A percentile compares a stretch with the other conserved stretches of the same genome.
Evolutionary conservation across 2,797 vertebrate genomes (phyloP).

Genomic region (Clarias fuscus): DNA sequence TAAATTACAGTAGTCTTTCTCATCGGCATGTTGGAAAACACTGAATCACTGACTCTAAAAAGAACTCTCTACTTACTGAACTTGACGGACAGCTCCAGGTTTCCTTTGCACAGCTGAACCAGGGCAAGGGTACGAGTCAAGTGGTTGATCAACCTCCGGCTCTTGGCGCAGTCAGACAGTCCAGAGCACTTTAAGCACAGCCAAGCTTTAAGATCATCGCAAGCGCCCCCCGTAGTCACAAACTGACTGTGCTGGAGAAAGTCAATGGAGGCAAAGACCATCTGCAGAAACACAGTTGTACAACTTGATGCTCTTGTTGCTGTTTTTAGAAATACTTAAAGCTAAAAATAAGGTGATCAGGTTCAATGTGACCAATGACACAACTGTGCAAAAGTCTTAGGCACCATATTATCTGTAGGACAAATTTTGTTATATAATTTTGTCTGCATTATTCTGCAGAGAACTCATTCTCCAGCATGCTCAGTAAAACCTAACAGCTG

Average conservation of each 20-base stretch:
- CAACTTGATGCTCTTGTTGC: neutral
- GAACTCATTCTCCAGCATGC: no score
- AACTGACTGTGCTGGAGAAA: slow-evolving; percentile 41
- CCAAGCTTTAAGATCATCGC: neutral
- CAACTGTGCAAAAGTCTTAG: no score
- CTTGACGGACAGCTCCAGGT: slow-evolving; percentile 36
- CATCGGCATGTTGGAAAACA: neutral
- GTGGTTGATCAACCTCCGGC: slow-evolving; percentile 19
- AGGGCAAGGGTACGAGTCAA: slow-evolving; percentile 34
- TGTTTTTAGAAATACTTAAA: no score
- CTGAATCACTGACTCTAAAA: neutral
- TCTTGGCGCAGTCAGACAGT: slow-evolving; percentile 22
- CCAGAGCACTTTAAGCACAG: neutral
- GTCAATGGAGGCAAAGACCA: slow-evolving; percentile 38
- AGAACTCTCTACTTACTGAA: slow-evolving; percentile 34
- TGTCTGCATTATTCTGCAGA: no score
- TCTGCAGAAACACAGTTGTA: slow-evolving; percentile 16
- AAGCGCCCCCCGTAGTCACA: neutral
- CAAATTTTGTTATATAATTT: no score
- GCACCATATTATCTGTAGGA: no score
- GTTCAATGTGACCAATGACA: no score
- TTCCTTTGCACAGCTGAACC: slow-evolving; percentile 38
- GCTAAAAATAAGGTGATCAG: no score
- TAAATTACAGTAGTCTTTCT: neutral
- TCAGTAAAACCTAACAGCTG: no score